A percentile compares a stretch with the other conserved stretches of the same genome.
These are phyloP conservation scores for Atta colombica DNA, from an alignment of 1,140 invertebrate species.

Conservation along the genomic window DNA sequence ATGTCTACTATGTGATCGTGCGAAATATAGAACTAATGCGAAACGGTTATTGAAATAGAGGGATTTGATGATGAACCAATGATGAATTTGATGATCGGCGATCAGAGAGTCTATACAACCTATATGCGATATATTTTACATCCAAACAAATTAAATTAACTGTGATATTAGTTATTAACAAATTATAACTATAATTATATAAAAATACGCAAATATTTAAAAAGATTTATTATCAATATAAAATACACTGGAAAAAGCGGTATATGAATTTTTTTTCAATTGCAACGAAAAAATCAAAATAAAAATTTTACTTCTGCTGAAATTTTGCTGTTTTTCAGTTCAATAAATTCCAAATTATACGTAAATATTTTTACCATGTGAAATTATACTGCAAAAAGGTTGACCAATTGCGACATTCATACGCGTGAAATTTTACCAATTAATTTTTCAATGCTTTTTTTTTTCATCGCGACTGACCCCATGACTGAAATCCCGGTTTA, in stretches of 20 bases:
- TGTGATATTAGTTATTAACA: not conserved
- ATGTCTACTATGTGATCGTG: not conserved
- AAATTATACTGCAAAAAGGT: conserved; percentile 38
- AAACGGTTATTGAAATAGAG: conserved; percentile 12
- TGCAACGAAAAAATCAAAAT: not conserved
- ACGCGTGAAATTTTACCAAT: conserved; percentile 41
- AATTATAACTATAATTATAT: not conserved
- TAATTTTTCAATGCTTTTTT: conserved; percentile 23
- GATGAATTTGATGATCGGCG: conserved; percentile 7
- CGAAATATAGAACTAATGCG: conserved; percentile 26
- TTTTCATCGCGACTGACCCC: not conserved
- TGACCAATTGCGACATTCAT: conserved; percentile 2
- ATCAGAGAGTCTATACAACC: not conserved
- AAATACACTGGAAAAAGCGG: not conserved
- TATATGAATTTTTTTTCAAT: conserved; percentile 10
- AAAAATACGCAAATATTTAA: not conserved
- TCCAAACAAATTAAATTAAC: conserved; percentile 18
- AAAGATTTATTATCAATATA: not conserved
- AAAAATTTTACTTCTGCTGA: conserved; percentile 2
- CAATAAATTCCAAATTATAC: conserved; percentile 40
- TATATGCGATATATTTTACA: conserved; percentile 21
- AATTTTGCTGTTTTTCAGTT: conserved; percentile 14
- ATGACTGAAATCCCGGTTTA: not conserved
- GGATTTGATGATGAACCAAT: conserved; percentile 30
- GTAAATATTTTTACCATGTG: conserved; percentile 40